Evolutionary conservation across 2,113 vertebrate species (phyloP), one percentile per base, ranked within the genome.

Genomic region (Columba janthina): DNA sequence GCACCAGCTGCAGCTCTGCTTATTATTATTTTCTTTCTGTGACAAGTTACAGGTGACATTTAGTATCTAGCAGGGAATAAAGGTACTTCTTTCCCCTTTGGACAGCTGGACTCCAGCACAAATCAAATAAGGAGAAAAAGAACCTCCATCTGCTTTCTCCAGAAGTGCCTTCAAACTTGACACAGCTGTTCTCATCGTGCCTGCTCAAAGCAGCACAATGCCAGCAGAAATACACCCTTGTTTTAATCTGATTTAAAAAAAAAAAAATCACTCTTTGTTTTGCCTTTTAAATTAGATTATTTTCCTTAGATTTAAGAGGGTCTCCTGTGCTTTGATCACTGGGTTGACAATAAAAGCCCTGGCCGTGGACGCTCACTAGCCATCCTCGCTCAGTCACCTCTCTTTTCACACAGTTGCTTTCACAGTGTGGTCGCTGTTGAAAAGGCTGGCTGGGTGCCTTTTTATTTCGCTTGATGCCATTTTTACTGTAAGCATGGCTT

Each of bases 281-380:
- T 92, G 92, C 88, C 93, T 96, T 96, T 95, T 95, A 96, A 97
- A 97, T 97, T 97, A 97, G 90, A 95, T 97, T 97, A 97, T 97
- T 96, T 97, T 97, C 94, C 86, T 96, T 88, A 96, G 94, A 96
- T 96, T 97, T 95, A 92, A 94, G 95, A 95, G 90, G 96, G 94
- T 96, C 94, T 96, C 96, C 93, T 96, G 91, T 71, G 88, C 96
- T 97, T 97, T 97, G 97, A 97, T 97, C 97, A 95, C 89, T 96
- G 94, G 84, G 77, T 93, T 96, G 94, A 96, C 95, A 97, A 97
- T 95, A 85, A 94, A 94, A 96, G 91, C 96, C 93, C 88, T 90
- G 96, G 87, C 94, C 94, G 83, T 0, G 28, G 91, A 72, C 78
- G 53, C 92, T 86, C 81, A 10, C 12, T 76, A 71, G 93, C 78